A percentile compares a stretch with the other conserved stretches of the same genome.
phyloP scores from a whole-genome alignment of 2,113 vertebrate species.

The Callopanchax toddi region DNA sequence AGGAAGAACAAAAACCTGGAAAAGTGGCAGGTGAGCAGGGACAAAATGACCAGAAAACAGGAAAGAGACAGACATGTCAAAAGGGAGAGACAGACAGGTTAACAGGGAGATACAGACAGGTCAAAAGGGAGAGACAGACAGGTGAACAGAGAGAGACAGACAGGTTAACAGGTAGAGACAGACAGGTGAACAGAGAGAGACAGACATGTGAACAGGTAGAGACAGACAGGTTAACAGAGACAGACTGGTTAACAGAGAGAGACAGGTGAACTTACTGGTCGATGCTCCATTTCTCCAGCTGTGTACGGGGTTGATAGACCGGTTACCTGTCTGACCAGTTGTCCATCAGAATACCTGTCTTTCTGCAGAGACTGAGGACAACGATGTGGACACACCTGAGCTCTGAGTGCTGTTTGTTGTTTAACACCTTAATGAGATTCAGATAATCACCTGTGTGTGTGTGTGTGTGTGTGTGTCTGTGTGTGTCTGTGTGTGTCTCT shows the following conservation, averaged over 20 bases:
- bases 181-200: background rate
- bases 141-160: background rate
- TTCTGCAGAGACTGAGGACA: background rate
- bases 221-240: background rate
- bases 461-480: no score
- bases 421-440: conserved; percentile 58
- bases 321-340: background rate
- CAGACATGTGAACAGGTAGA: background rate
- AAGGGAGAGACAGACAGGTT: background rate
- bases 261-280: conserved; percentile 1
- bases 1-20: no score
- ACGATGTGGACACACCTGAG: background rate
- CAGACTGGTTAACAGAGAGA: background rate
- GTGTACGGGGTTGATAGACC: no score
- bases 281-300: background rate
- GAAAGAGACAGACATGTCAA: no score
- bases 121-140: background rate
- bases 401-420: conserved; percentile 8
- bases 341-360: background rate
- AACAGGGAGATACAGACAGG: no score
- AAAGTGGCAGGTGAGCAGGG: background rate
- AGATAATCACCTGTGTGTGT: conserved; percentile 47
- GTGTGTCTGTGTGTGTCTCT: no score
- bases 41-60: no score
- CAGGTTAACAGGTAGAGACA: background rate